Evolutionary conservation across 1,140 invertebrate genomes (phyloP), one percentile per base, ranked within the genome.

Genomic region (Stegodyphus dumicola): DNA sequence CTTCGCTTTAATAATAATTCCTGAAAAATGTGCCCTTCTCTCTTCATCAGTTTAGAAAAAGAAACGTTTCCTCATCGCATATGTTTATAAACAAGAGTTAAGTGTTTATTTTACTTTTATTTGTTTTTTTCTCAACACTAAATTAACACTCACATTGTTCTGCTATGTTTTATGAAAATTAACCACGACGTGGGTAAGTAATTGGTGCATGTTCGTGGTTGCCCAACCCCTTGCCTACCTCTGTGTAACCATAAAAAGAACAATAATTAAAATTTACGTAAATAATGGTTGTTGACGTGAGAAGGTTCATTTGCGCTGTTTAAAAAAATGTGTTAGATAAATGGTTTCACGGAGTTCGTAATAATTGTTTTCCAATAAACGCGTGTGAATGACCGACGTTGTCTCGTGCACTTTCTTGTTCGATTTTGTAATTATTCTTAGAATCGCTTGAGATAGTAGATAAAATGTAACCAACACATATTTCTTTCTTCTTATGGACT

Each of bases 261-360:
- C 66, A 67, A 67, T 67, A 67, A 67, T 67, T 67, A 67, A 67
- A 67, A 67, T 67, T 67, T 67, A 18, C n/a, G 66, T 67, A 67
- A 67, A 67, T 67, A 67, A 67, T 67, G 66, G 66, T 67, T 17
- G 66, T 11, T 18, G 66, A n/a, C 33, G 66, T 9, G 66, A n/a
- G 66, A 9, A 17, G 33, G 66, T 67, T 67, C 66, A 67, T 67
- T 67, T 18, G 33, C 6, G 33, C 33, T 67, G 66, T 67, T 67
- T 18, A 18, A 18, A 67, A 67, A 67, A 17, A 18, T 15, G 33
- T 9, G n/a, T 18, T 15, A 18, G 66, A 18, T 9, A 17, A 17
- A 6, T 18, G 66, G n/a, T 67, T n/a, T 18, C 9, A 67, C n/a
- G 7, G n/a, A 9, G 11, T 13, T 9, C 33, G 66, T 15, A 67